These are phyloP conservation scores for Asarcornis scutulata DNA, from an alignment of 2,113 vertebrate genomes.

Conservation along the genomic window DNA sequence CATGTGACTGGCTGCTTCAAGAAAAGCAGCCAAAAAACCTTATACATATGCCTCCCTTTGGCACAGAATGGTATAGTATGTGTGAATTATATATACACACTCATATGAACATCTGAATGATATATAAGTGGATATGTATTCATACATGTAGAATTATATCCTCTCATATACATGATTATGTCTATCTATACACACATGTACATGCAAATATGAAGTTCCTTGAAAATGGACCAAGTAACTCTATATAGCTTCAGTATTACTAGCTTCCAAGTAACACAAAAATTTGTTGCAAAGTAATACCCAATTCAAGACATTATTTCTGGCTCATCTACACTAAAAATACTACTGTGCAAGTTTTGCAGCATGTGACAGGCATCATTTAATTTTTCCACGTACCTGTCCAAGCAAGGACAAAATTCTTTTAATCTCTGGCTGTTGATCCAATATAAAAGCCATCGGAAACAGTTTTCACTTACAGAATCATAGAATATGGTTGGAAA, in stretches of 20 bases:
- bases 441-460: background rate
- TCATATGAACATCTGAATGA: too few relatives aligned
- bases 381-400: background rate
- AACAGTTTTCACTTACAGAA: background rate
- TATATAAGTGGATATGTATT: background rate
- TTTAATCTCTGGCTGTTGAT: too few relatives aligned
- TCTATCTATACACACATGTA: background rate
- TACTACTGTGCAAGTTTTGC: background rate
- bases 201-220: rapidly evolving
- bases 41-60: background rate
- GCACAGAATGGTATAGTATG: background rate
- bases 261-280: background rate
- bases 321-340: background rate
- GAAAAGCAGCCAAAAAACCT: background rate
- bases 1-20: background rate
- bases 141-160: background rate
- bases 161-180: background rate
- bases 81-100: too few relatives aligned
- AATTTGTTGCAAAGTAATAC: background rate
- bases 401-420: background rate
- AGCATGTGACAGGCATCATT: background rate
- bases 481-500: too few relatives aligned
- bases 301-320: background rate
- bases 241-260: background rate
- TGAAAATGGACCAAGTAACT: background rate